Evolutionary conservation across 2,888 invertebrate species (phyloP), one percentile per base, ranked within the genome.

Genomic region (Acleris sparsana): DNA sequence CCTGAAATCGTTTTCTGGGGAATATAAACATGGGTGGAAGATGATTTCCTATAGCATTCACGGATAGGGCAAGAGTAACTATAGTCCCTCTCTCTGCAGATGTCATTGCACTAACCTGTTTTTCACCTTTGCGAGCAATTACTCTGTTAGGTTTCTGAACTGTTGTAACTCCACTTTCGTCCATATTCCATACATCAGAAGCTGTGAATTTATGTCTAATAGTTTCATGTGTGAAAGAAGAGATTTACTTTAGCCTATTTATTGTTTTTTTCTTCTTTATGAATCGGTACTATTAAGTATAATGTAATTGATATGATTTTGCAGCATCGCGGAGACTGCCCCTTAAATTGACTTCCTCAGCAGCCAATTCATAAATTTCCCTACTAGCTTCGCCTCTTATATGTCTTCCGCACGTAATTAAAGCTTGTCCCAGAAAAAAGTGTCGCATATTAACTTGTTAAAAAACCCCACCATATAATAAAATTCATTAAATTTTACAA

Each of bases 111-210:
- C 53, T 39, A 2, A 53, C 53, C 13, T 53, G 53, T 39, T 39
- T 33, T n/a, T 33, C 17, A 3, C 60, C 60, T 3, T 44, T 13
- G 20, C 53, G 22, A 2, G 60, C 60, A 9, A 61, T 53, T 44
- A 61, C 20, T 25, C 53, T 39, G 16, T 61, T n/a, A 20, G 53
- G 60, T 20, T 53, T 61, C 44, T 61, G 60, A 17, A 43, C 85
- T 5, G 85, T 83, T 4, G 84, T 82, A 2, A 20, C 20, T 3
- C 20, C 20, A 20, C 2, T 20, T 20, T 20, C 20, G 20, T 20
- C 20, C 20, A 80, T 67, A 69, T 87, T 87, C 70, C 73, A 86
- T 53, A 87, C 84, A 69, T 83, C 74, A 46, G 73, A 69, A 43
- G 62, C 44, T 1, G 13, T 6, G 22, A 53, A n/a, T 44, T 16